Evolutionary conservation across 2,113 vertebrate species (phyloP), one percentile per base, ranked within the genome.

Genomic region (Vimba vimba): DNA sequence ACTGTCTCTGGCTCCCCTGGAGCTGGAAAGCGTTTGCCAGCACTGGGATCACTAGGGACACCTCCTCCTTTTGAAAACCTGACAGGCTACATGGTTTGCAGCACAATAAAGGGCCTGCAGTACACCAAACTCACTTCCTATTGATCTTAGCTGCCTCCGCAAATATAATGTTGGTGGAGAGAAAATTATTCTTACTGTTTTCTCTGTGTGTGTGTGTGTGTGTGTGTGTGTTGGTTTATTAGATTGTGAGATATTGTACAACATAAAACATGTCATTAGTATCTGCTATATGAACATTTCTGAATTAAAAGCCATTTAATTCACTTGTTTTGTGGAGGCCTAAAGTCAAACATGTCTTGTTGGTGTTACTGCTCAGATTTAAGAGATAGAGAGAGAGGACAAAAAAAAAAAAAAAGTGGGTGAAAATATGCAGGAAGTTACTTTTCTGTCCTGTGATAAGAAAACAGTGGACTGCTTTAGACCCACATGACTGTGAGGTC

Each of bases 51-150:
- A 87, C 88, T 84, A 89, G 89, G 90, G 84, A 90, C 83, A 76
- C 86, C 91, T 73, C 88, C 86, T 88, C 71, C 85, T 91, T 88
- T 91, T 93, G 90, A 93, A 92, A 91, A 86, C 86, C 91, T 92
- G 90, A 86, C 88, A 89, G 84, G 87, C 85, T 74, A 89, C 90
- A 92, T 91, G 94, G 87, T 92, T 94, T 92, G 88, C 59, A 89
- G 92, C 87, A 91, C 94, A 94, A 93, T 86, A 55, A 82, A 91
- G 84, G 87, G 87, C 90, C 91, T 86, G 73, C 89, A 86, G 91
- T 90, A 89, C 87, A 69, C 86, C 91, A 8, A 88, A 92, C 93
- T 92, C 90, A 60, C 60, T 95, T 92, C 93, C 93, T 94, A 93
- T 94, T 88, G 94, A 94, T 95, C 91, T 83, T 27, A 6, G 80